Evolutionary conservation across 2,113 vertebrate genomes (phyloP), one percentile per base, ranked within the genome.

Genomic region (Vireo altiloquus): DNA sequence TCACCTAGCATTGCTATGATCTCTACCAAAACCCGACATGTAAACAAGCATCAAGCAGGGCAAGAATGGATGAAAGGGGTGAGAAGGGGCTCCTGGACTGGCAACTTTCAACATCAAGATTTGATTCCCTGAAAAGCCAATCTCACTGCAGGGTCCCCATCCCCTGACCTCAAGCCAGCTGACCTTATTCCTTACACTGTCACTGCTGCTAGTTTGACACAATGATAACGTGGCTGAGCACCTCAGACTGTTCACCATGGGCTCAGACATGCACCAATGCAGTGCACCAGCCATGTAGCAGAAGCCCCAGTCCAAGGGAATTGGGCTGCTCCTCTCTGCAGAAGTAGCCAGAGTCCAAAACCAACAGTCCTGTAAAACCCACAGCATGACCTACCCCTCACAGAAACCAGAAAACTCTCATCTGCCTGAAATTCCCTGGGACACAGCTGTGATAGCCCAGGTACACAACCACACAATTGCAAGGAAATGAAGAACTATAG

Each of bases 261-360:
- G 7, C n/a, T 47, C n/a, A 61, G n/a, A 40, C 40, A n/a, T 0
- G 0, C 42, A 74, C 10, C 68, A 80, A 0, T 1, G 13, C 71
- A 72, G 18, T 23, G 31, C 57, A 72, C 10, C 28, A 81, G 47
- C 27, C 47, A 56, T 9, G 52, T 0, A 76, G 39, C 25, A 50
- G 19, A 21, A 61, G 21, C 25, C 11, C 17, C 2, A 8, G 10
- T 4, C 10, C 47, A 57, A 46, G 37, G n/a, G 7, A 78, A 24
- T 0, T 31, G 49, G 31, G 66, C 22, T 56, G 27, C 37, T 37
- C 74, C 53, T 53, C 75, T 10, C 65, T 69, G 44, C 40, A 75
- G 60, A 72, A 74, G 46, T n/a, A 81, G 37, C 40, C 11, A 40
- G 21, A 56, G 44, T 39, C 39, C 39, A 39, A 39, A 39, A 44